Conservation (phyloP, 1,140 invertebrate genomes). For the Neuroterus valhalla region DNA sequence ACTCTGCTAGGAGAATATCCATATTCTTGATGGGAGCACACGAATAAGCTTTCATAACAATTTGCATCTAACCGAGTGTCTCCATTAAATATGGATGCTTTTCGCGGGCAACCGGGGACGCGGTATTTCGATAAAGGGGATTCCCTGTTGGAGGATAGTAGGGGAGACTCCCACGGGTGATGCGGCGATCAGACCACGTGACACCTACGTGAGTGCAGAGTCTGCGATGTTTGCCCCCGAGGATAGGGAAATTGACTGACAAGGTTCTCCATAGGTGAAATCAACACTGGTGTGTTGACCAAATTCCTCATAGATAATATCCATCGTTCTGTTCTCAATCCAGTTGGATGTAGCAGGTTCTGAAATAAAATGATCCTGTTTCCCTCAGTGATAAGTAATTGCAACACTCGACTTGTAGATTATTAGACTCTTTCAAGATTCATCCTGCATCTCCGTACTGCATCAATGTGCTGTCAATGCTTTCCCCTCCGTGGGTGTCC, state of each 20-base stretch:
- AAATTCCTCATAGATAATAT: too few relatives aligned
- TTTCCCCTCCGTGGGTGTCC: slow-evolving; percentile 43
- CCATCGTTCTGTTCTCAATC: not conserved
- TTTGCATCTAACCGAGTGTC: slow-evolving; percentile 67
- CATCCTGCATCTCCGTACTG: slow-evolving; percentile 19
- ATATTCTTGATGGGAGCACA: slow-evolving; percentile 64
- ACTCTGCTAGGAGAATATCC: slow-evolving; percentile 46
- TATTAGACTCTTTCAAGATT: too few relatives aligned
- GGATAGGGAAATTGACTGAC: slow-evolving; percentile 24
- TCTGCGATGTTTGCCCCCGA: slow-evolving; percentile 31
- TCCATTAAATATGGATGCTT: slow-evolving; percentile 73
- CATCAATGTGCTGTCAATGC: slow-evolving; percentile 43
- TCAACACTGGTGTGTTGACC: slow-evolving; percentile 22
- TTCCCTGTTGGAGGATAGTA: slow-evolving; percentile 46
- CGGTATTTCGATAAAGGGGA: slow-evolving; percentile 54
- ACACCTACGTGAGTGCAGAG: slow-evolving; percentile 46
- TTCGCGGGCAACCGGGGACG: slow-evolving; percentile 50
- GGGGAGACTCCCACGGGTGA: slow-evolving; percentile 41
- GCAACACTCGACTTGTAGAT: too few relatives aligned
- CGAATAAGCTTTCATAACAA: slow-evolving; percentile 71
- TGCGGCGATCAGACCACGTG: slow-evolving; percentile 49
- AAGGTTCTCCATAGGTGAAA: slow-evolving; percentile 16
- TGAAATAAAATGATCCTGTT: too few relatives aligned
- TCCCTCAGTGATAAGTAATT: too few relatives aligned
- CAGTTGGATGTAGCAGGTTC: not conserved